phyloP scores from a whole-genome alignment of 2,888 invertebrate species.

The Siphonodentalium dalli region DNA sequence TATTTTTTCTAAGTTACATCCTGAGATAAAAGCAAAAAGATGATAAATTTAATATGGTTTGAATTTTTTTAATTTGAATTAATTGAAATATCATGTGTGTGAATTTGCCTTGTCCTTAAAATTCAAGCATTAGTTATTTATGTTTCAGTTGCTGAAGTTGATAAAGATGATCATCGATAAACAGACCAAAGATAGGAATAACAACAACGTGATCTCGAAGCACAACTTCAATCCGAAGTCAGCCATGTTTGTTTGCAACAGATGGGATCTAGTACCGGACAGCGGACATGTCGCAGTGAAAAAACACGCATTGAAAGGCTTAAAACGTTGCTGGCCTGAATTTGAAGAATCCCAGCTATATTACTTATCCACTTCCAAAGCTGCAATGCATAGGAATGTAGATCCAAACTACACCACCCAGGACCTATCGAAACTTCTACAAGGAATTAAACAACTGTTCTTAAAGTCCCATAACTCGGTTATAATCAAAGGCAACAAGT shows the following conservation, averaged over 20 bases:
- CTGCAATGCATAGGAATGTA: conserved; percentile 28
- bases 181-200: too few species aligned
- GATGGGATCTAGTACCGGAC: conserved; percentile 47
- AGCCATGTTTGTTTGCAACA: conserved; percentile 55
- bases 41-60: too few species aligned
- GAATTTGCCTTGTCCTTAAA: too few species aligned
- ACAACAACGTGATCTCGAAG: conserved; percentile 7
- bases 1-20: too few species aligned
- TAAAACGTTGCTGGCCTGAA: conserved; percentile 45
- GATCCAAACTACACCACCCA: conserved; percentile 45
- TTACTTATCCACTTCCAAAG: conserved; percentile 40
- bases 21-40: too few species aligned
- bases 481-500: conserved; percentile 48
- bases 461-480: conserved; percentile 35
- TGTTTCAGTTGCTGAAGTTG: conserved; percentile 37
- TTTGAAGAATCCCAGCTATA: conserved; percentile 40
- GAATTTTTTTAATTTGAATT: too few species aligned
- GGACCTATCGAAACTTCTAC: conserved; percentile 37
- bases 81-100: too few species aligned
- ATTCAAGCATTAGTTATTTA: neutral
- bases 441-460: conserved; percentile 40
- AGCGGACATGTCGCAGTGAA: conserved; percentile 38
- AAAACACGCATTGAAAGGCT: conserved; percentile 34
- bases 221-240: conserved; percentile 42
- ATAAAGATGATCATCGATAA: conserved; percentile 39